These are phyloP conservation scores for Noctua janthe DNA, from an alignment of 2,888 invertebrate genomes.

Conservation along the genomic window DNA sequence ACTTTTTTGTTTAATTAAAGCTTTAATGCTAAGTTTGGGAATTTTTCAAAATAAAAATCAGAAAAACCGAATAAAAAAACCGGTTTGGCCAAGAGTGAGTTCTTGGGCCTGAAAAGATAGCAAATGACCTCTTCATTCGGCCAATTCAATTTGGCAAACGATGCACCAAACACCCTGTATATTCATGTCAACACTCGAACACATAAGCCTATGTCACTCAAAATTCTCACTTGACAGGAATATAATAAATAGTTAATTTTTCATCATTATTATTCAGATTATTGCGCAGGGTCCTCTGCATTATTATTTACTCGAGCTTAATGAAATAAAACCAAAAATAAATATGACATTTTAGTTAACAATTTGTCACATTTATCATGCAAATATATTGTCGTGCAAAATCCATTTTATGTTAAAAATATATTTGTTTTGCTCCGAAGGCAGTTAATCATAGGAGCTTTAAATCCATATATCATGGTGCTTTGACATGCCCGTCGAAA, in stretches of 20 bases:
- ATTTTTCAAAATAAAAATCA: too few relatives aligned
- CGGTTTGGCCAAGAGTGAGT: too few relatives aligned
- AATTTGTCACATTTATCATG: constrained; percentile 46
- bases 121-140: too few relatives aligned
- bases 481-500: constrained; percentile 64
- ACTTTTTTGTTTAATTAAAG: too few relatives aligned
- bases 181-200: too few relatives aligned
- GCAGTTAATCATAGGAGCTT: constrained; percentile 67
- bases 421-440: constrained; percentile 48
- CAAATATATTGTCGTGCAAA: constrained; percentile 52
- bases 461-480: constrained; percentile 68
- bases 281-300: background rate
- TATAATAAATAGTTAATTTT: background rate
- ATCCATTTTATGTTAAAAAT: constrained; percentile 57
- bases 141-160: too few relatives aligned
- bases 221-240: background rate
- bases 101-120: too few relatives aligned
- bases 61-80: too few relatives aligned
- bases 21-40: too few relatives aligned
- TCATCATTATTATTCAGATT: background rate
- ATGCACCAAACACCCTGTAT: too few relatives aligned
- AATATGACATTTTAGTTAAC: constrained; percentile 32
- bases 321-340: constrained; percentile 32
- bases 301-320: background rate
- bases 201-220: too few relatives aligned